Evolutionary conservation across 35 echinoderm and acorn worm species (phyloP).

Genomic region (Hemicentrotus pulcherrimus): DNA sequence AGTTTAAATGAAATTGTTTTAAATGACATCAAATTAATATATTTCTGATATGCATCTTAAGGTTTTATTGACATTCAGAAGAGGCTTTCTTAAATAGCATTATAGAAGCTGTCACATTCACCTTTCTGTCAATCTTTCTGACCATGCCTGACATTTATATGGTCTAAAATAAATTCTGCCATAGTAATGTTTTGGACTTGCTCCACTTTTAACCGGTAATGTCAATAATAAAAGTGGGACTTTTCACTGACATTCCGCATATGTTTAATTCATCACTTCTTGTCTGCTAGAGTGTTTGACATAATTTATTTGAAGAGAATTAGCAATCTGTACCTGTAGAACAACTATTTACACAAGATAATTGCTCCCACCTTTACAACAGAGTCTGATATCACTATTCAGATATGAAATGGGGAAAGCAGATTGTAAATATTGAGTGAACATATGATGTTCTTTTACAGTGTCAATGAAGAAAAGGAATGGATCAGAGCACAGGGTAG

Average conservation of each 20-base stretch:
- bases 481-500: no score
- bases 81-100: no score
- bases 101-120: no score
- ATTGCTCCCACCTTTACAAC: neutral
- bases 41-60: no score
- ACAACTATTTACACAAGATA: slow-evolving; percentile 14
- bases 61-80: no score
- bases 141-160: neutral
- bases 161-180: neutral
- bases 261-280: neutral
- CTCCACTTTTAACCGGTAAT: neutral
- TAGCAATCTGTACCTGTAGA: slow-evolving; percentile 15
- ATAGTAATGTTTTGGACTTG: neutral
- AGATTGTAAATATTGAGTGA: neutral
- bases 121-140: neutral
- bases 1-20: no score
- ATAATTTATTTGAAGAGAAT: neutral
- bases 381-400: neutral
- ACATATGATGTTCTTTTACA: neutral
- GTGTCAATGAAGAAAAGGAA: no score
- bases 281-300: neutral
- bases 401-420: neutral
- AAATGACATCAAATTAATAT: no score
- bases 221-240: neutral
- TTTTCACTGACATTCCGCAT: neutral